These are phyloP conservation scores for Aphodius granarius DNA, from an alignment of 2,888 invertebrate genomes.

Conservation along the genomic window DNA sequence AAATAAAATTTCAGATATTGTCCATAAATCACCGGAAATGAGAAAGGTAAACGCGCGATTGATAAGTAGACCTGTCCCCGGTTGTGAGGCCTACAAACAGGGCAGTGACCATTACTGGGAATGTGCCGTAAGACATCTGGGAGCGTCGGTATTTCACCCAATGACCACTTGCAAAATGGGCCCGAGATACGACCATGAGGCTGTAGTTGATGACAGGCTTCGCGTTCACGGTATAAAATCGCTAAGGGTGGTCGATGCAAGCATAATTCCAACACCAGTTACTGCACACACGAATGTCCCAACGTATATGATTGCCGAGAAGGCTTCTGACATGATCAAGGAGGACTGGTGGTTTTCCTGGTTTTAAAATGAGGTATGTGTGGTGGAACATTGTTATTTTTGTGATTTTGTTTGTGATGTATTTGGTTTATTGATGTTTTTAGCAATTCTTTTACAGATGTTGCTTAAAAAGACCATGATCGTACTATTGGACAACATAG, in stretches of 20 bases:
- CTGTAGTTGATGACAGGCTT: constrained; percentile 60
- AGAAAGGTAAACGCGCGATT: constrained; percentile 43
- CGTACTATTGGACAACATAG: too few species aligned
- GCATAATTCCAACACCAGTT: constrained; percentile 58
- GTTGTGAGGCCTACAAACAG: constrained; percentile 52
- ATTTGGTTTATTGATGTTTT: too few species aligned
- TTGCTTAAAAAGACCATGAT: too few species aligned
- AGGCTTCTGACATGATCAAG: constrained; percentile 58
- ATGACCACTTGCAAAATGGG: constrained; percentile 63
- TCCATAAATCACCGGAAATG: neutral
- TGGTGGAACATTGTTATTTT: too few species aligned
- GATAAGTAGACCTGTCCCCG: constrained; percentile 55
- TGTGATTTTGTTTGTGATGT: too few species aligned
- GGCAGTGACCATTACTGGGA: constrained; percentile 58
- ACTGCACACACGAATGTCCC: constrained; percentile 59
- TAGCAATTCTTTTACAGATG: too few species aligned
- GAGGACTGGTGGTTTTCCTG: constrained; percentile 44
- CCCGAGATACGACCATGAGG: constrained; percentile 54
- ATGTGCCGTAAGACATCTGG: constrained; percentile 55
- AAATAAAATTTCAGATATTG: neutral
- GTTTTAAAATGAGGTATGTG: too few species aligned
- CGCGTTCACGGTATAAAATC: constrained; percentile 57
- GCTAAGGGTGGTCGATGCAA: constrained; percentile 60
- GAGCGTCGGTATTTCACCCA: constrained; percentile 57
- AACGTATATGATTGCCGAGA: constrained; percentile 61